phyloP scores from a whole-genome alignment of 2,797 vertebrate species.

The Muscicapa striata region DNA sequence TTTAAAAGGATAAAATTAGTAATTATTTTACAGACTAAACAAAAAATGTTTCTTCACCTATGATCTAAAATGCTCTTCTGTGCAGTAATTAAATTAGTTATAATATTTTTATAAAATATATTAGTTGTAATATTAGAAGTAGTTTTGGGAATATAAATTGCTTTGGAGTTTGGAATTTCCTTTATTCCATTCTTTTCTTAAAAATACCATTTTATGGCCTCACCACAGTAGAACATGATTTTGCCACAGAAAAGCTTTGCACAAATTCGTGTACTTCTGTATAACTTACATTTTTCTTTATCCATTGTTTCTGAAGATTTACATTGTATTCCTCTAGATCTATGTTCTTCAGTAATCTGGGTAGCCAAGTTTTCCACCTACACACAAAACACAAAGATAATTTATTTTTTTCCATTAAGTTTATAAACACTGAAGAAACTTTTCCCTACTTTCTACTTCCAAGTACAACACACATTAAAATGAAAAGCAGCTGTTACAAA shows the following conservation, averaged over 20 bases:
- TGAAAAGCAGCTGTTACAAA: not conserved
- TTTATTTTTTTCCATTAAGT: not conserved
- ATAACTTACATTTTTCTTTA: constrained; percentile 58
- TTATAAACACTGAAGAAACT: not conserved
- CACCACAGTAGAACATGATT: not conserved
- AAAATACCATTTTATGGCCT: not conserved
- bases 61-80: not conserved
- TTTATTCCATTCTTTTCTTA: not conserved
- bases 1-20: not conserved
- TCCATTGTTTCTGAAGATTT: not conserved
- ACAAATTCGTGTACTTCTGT: not conserved
- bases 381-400: not conserved
- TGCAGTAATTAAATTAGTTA: not conserved
- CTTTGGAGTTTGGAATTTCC: not conserved
- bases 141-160: not conserved
- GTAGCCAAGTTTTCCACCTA: constrained; percentile 58
- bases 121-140: not conserved
- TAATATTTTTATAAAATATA: not conserved
- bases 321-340: not conserved
- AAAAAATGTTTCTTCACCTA: not conserved
- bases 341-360: constrained; percentile 28
- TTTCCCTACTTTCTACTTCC: not conserved
- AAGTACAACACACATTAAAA: not conserved
- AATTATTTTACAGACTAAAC: not conserved
- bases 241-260: not conserved